Evolutionary conservation across 2,797 vertebrate genomes (phyloP).

Genomic region (Delichon dasypus): DNA sequence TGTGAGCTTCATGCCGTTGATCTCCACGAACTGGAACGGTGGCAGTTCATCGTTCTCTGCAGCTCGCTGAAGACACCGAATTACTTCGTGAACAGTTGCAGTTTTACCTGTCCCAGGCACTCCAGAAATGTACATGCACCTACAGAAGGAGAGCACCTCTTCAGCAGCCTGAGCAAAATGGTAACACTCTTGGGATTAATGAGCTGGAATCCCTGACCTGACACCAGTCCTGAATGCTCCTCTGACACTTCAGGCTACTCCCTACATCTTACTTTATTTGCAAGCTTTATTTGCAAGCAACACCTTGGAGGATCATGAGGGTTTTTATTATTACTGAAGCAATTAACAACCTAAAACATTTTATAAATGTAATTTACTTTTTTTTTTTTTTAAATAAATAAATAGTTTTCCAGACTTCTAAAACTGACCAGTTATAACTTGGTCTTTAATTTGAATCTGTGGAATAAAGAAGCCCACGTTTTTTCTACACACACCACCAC

Average conservation of each 20-base stretch:
- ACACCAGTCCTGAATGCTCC: neutral
- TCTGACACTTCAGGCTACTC: neutral
- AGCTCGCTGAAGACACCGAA: conserved; percentile 85
- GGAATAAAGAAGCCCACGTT: neutral
- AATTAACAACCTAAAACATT: neutral
- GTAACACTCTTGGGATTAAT: neutral
- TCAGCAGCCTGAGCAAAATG: neutral
- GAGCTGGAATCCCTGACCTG: neutral
- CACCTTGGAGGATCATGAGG: neutral
- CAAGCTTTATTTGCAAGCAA: neutral
- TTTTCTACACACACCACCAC: neutral
- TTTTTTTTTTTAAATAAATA: neutral
- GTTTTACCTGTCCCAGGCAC: conserved; percentile 98
- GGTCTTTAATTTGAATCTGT: neutral
- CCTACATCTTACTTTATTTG: neutral
- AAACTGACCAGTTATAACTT: neutral
- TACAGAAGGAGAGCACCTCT: conserved; percentile 42
- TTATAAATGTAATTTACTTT: neutral
- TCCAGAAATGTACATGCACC: conserved; percentile 98
- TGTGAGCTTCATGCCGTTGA: conserved; percentile 98
- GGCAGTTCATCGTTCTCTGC: conserved; percentile 83
- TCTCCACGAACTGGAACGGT: conserved; percentile 85
- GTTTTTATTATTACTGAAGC: neutral
- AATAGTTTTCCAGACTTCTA: neutral
- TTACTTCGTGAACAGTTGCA: conserved; percentile 91